These are phyloP conservation scores for Nasonia oneida DNA, from an alignment of 2,888 invertebrate species.

Conservation along the genomic window DNA sequence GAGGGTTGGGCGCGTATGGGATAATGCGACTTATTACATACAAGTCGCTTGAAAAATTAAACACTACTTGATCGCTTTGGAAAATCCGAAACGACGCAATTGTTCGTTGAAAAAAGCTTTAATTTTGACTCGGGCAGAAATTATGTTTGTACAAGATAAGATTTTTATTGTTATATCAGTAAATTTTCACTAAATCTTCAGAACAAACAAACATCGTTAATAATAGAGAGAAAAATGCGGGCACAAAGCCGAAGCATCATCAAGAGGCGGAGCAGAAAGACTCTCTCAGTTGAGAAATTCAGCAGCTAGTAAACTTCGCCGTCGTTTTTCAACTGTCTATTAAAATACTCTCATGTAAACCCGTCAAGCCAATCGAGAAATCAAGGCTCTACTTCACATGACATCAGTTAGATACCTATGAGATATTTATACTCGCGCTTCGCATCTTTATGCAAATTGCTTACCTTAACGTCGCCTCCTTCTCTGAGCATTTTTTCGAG, in stretches of 20 bases:
- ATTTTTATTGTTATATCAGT: too few relatives aligned
- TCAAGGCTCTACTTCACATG: conserved; percentile 6
- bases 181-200: too few relatives aligned
- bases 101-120: too few relatives aligned
- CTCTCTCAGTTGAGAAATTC: neutral
- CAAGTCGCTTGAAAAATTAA: too few relatives aligned
- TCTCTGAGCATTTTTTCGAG: neutral
- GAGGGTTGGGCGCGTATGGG: neutral
- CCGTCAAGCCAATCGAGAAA: neutral
- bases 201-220: neutral
- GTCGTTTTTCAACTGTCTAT: neutral
- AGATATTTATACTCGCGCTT: neutral
- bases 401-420: neutral
- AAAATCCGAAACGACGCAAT: too few relatives aligned
- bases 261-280: too few relatives aligned
- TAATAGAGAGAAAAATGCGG: neutral
- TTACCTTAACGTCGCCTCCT: neutral
- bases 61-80: too few relatives aligned
- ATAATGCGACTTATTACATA: neutral
- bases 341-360: neutral
- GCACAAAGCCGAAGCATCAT: neutral
- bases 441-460: conserved; percentile 1
- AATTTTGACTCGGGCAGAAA: too few relatives aligned
- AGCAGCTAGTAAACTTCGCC: neutral
- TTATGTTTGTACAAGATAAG: too few relatives aligned